Base-by-base conservation (phyloP, 2,113 vertebrate genomes). In the Albula glossodonta region DNA sequence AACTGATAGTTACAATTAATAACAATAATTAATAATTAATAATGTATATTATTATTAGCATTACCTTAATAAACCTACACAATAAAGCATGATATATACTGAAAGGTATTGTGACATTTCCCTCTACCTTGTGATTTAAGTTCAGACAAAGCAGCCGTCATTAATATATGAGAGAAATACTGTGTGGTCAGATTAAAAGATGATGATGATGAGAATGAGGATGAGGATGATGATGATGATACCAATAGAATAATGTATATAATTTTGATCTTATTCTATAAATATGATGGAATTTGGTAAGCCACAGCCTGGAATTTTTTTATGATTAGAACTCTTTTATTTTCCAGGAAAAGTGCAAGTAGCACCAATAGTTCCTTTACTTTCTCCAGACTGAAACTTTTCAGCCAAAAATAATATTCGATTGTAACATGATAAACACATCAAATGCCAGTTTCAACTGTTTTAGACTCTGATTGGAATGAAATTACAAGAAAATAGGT, bases 401-500 rank as follows among this genome's bases (percentile, higher is more conserved):
- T 91, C 90, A 88, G 53, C 70, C 50, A 56, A 19, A 85, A 90
- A 91, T 90, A 91, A 92, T 91, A 85, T 87, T 85, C 90, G 90
- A 91, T 90, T 91, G 90, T 84, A 89, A 81, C 89, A 86, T 89
- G 90, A 92, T 92, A 92, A 92, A 92, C 90, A 90, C 90, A 91
- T 92, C 92, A 91, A 91, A 91, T 92, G 89, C 90, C 87, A 87
- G 53, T 88, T 89, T 90, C 86, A 88, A 91, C 93, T 94, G 93
- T 93, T 93, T 93, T 88, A 90, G 87, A 94, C 93, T 91, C 90
- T 91, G 93, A 95, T 94, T 89, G 86, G 83, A 91, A 89, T 82
- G 86, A 89, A 95, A 94, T 93, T 91, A 87, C 91, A 94, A 94
- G 92, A 85, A 94, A 94, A 94, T 92, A 83, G 90, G 88, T 92